Evolutionary conservation across 2,113 vertebrate genomes (phyloP).

Genomic region (Nanorana parkeri): DNA sequence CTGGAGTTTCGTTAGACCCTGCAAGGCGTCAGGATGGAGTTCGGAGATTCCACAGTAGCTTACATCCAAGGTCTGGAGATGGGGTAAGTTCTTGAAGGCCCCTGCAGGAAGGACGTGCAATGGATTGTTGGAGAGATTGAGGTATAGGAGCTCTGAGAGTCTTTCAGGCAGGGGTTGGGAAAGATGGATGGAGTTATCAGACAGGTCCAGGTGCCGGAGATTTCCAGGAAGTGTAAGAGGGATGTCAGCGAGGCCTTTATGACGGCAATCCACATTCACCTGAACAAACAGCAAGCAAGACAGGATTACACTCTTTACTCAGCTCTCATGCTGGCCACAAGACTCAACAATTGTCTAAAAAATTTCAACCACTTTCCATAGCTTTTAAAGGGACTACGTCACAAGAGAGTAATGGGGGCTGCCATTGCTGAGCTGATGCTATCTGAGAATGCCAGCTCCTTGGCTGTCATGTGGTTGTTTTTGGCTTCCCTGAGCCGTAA

Average conservation of each 20-base stretch:
- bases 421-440: too few relatives aligned
- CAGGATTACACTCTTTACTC: not conserved
- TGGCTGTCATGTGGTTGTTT: too few relatives aligned
- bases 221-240: slow-evolving; percentile 66
- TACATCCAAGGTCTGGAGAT: slow-evolving; percentile 67
- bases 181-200: slow-evolving; percentile 64
- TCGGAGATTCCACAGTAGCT: slow-evolving; percentile 66
- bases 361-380: too few relatives aligned
- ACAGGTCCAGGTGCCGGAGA: slow-evolving; percentile 67
- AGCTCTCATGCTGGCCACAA: not conserved
- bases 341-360: too few relatives aligned
- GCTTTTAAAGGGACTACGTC: too few relatives aligned
- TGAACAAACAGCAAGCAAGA: slow-evolving; percentile 56
- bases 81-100: slow-evolving; percentile 64
- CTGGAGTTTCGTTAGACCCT: slow-evolving; percentile 65
- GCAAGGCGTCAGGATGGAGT: slow-evolving; percentile 61
- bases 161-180: slow-evolving; percentile 56
- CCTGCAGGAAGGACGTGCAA: slow-evolving; percentile 71
- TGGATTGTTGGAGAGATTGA: slow-evolving; percentile 73
- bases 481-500: too few relatives aligned
- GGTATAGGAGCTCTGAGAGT: slow-evolving; percentile 62
- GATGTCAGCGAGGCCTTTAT: slow-evolving; percentile 61
- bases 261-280: slow-evolving; percentile 66
- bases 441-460: too few relatives aligned
- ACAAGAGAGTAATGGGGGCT: too few relatives aligned